Conservation (phyloP, 2,113 vertebrate genomes). For the Galemys pyrenaicus region DNA sequence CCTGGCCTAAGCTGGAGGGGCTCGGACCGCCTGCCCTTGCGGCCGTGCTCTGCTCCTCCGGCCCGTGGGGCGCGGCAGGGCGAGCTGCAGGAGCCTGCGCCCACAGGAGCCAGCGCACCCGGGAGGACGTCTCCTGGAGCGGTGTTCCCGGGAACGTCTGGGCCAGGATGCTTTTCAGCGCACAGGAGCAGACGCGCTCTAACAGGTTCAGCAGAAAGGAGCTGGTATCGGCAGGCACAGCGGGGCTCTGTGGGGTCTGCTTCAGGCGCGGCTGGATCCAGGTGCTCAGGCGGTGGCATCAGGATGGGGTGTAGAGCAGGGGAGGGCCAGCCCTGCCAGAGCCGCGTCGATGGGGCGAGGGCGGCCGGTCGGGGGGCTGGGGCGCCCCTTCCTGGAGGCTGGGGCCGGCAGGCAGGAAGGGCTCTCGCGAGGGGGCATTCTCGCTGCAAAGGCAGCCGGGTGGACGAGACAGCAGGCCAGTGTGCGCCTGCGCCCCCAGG, state of each 20-base stretch:
- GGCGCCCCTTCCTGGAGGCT: background rate
- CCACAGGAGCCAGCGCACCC: too few species aligned
- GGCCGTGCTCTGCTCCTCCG: too few species aligned
- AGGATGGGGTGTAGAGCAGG: background rate
- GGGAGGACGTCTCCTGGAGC: too few species aligned
- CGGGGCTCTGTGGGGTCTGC: background rate
- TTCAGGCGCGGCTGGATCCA: background rate
- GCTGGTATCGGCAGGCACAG: background rate
- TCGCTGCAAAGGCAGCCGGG: background rate
- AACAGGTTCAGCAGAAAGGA: background rate
- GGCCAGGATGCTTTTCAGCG: background rate
- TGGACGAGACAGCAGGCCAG: too few species aligned
- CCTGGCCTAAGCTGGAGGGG: too few species aligned
- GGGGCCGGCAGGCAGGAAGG: background rate
- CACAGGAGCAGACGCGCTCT: background rate
- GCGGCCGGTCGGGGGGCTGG: background rate
- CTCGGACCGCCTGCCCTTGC: too few species aligned
- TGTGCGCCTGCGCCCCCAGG: too few species aligned
- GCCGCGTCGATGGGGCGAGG: too few species aligned
- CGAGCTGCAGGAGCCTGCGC: too few species aligned
- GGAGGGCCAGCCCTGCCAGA: background rate
- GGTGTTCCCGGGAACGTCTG: too few species aligned
- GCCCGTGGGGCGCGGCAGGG: too few species aligned
- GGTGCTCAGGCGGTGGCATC: background rate
- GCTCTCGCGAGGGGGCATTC: background rate